Base-by-base conservation (phyloP, 2,797 vertebrate species). In the Chelon labrosus region DNA sequence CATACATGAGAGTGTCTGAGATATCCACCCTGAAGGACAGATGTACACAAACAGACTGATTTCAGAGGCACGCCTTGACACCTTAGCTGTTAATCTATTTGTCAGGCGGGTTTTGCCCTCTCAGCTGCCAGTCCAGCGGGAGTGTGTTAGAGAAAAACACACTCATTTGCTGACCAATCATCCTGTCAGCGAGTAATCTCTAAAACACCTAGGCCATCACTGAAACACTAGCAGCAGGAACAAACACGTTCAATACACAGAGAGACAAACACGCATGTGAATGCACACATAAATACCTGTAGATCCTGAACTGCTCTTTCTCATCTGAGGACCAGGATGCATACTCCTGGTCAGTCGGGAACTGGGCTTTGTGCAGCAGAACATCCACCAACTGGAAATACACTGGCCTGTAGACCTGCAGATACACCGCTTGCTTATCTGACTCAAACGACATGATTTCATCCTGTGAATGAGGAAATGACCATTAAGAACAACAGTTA, bases 301-400 rank as follows among this genome's bases (percentile, higher is more conserved):
- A 99, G 91, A 99, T 99, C 78, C 98, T 95, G 92, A 99, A 99
- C 80, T 99, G 98, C 84, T 99, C 98, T 86, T 99, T 99, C 89
- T 99, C 98, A 44, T 99, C 98, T 0, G 97, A 98, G 41, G 98
- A 98, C 98, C 98, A 99, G 65, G 97, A 96, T 10, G 94, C 96
- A 0, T 99, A 99, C 75, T 99, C 98, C 78, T 97, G 96, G 65
- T 99, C 98, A 0, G 96, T 95, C n/a, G 98, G 98, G 67, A 99
- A 99, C 92, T 98, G 98, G 38, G 98, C 98, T 93, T 99, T 99
- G 88, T 99, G 97, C 10, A 99, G 95, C 83, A 99, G 91, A 58
- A 99, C 98, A 0, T 99, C 98, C 82, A 99, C 98, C 78, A 99
- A 93, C 92, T 99, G 98, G 89, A 99, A 99, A 93, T 99, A 99